These are phyloP conservation scores for Aproaerema taeniolella DNA, from an alignment of 2,888 invertebrate genomes.

Conservation along the genomic window DNA sequence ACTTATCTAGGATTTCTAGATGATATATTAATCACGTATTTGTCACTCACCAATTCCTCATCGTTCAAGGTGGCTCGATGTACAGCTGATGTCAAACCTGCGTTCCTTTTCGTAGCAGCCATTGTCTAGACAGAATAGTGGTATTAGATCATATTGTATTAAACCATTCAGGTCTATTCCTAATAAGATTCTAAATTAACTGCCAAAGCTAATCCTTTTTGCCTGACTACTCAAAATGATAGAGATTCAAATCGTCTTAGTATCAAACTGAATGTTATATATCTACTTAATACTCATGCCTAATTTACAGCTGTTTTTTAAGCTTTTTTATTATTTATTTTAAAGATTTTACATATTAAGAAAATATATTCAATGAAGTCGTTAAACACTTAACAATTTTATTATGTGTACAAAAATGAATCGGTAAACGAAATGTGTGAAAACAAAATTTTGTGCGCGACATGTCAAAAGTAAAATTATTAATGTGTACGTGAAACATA, in stretches of 20 bases:
- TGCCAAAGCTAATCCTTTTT: not conserved
- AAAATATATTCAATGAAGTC: not conserved
- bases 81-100: conserved; percentile 97
- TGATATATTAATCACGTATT: too few relatives aligned
- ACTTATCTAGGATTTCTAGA: too few relatives aligned
- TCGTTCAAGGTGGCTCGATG: conserved; percentile 98
- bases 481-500: conserved; percentile 25
- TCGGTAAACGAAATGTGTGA: conserved; percentile 14
- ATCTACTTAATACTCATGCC: conserved; percentile 42
- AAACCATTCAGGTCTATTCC: too few relatives aligned
- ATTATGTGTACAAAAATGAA: conserved; percentile 13
- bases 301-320: conserved; percentile 42
- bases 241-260: not conserved
- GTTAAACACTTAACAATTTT: too few relatives aligned
- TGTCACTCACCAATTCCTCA: conserved; percentile 95
- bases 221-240: conserved; percentile 9
- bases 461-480: conserved; percentile 28
- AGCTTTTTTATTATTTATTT: conserved; percentile 28
- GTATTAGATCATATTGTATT: not conserved
- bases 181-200: not conserved
- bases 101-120: conserved; percentile 98
- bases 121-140: conserved; percentile 86
- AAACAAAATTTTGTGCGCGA: conserved; percentile 30
- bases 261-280: conserved; percentile 1
- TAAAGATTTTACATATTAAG: not conserved